Evolutionary conservation across 2,888 invertebrate genomes (phyloP).

Genomic region (Cephus pulcher): DNA sequence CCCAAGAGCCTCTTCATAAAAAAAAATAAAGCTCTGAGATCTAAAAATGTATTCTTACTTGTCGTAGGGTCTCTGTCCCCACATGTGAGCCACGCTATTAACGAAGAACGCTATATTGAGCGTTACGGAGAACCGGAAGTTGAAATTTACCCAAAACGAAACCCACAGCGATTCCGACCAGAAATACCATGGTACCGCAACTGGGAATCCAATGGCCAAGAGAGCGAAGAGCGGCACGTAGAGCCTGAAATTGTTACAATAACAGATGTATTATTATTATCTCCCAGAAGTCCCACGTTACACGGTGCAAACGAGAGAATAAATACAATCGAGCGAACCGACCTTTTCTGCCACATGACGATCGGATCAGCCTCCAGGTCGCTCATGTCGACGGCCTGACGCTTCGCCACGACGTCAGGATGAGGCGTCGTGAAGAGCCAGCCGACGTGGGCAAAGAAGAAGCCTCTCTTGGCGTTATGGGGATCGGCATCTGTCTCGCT

Average conservation of each 20-base stretch:
- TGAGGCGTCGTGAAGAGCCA: conserved; percentile 91
- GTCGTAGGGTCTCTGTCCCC: conserved; percentile 94
- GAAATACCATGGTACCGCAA: conserved; percentile 81
- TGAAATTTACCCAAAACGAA: conserved; percentile 87
- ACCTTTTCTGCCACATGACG: conserved; percentile 82
- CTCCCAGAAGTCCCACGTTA: neutral
- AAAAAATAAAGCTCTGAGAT: no score
- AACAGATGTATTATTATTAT: conserved; percentile 9
- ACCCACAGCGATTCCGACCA: conserved; percentile 86
- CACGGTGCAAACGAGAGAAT: no score
- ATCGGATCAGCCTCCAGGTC: conserved; percentile 81
- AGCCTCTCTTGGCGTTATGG: conserved; percentile 86
- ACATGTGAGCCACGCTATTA: conserved; percentile 95
- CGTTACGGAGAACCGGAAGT: conserved; percentile 84
- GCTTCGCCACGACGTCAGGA: conserved; percentile 78
- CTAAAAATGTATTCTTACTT: conserved; percentile 68
- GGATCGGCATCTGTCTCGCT: conserved; percentile 89
- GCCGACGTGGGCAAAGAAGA: conserved; percentile 92
- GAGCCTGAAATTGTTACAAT: conserved; percentile 66
- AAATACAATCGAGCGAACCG: conserved; percentile 16
- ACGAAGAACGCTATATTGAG: conserved; percentile 94
- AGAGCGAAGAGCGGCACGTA: conserved; percentile 80
- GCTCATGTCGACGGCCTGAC: conserved; percentile 75
- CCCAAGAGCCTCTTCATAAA: neutral
- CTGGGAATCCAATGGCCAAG: conserved; percentile 77